Evolutionary conservation across 1,140 invertebrate genomes (phyloP).

Genomic region (Habropoda laboriosa): DNA sequence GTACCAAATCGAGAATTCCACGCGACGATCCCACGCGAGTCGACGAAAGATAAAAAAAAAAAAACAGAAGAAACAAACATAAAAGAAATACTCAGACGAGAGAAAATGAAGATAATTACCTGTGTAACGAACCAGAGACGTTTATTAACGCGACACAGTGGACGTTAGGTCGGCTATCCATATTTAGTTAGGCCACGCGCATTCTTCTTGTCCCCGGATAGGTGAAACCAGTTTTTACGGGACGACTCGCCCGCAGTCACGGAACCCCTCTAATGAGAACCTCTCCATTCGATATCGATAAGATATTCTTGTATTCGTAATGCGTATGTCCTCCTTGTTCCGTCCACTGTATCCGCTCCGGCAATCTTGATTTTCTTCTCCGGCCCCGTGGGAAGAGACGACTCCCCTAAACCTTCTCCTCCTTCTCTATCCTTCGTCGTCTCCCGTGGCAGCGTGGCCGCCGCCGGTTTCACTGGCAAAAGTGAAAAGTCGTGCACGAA

Average conservation of each 20-base stretch:
- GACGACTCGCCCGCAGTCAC: neutral
- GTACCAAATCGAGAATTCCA: neutral
- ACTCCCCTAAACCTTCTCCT: too few species aligned
- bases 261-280: constrained; percentile 33
- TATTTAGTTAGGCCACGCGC: constrained; percentile 54
- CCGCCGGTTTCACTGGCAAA: neutral
- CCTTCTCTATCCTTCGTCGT: too few species aligned
- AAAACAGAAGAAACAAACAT: too few species aligned
- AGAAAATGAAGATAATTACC: constrained; percentile 54
- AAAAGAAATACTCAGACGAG: neutral
- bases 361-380: constrained; percentile 3
- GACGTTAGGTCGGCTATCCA: constrained; percentile 16
- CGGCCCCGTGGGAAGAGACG: constrained; percentile 38
- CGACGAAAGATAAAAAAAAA: neutral
- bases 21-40: constrained; percentile 17
- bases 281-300: constrained; percentile 34
- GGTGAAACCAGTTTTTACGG: constrained; percentile 52
- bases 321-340: neutral
- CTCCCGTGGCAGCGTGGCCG: too few species aligned
- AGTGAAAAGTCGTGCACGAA: constrained; percentile 28
- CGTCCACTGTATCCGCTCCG: neutral
- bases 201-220: constrained; percentile 18
- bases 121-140: constrained; percentile 32
- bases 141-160: constrained; percentile 52
- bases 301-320: constrained; percentile 41